Evolutionary conservation across 2,113 vertebrate species (phyloP), one percentile per base, ranked within the genome.

Genomic region (Ageneiosus marmoratus): DNA sequence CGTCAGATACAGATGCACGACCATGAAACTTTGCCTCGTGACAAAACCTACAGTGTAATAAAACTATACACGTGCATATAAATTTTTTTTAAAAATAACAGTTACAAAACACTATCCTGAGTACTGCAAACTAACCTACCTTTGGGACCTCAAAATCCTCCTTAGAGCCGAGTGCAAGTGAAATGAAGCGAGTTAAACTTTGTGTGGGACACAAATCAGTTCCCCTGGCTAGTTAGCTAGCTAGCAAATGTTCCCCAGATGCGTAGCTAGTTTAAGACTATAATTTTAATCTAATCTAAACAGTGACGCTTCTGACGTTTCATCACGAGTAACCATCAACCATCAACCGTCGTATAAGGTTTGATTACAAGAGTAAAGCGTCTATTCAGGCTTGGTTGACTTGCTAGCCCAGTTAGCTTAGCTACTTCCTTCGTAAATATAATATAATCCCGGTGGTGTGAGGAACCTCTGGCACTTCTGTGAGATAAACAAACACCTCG

Each of bases 351-450:
- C 0, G 2, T 4, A 18, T 62, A 5, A 16, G 7, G 4, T 34
- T 55, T 22, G 12, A 32, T 75, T 13, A 29, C 20, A 51, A 18
- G 24, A 1, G 12, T 15, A 32, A 56, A 7, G 12, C 55, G 12
- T 46, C 32, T 20, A 51, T 56, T 70, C 11, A 3, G 11, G 41
- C 12, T 29, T 22, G 37, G 29, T 16, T 44, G 65, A 78, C 70
- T 75, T 16, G 56, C 41, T 86, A 60, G 63, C 69, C 73, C 56
- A 20, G 82, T 51, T 87, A 60, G 80, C 84, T 85, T 84, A 87
- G 86, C 81, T 70, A 83, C 81, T 88, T 86, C 83, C 83, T 82
- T 72, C 55, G 86, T 67, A 79, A 86, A 80, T 80, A 80, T 11
- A 6, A 18, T 63, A 11, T 5, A 76, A 77, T 27, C 48, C 44